Base-by-base conservation (phyloP, 1,140 invertebrate species). In the Chrysomallon squamiferum region DNA sequence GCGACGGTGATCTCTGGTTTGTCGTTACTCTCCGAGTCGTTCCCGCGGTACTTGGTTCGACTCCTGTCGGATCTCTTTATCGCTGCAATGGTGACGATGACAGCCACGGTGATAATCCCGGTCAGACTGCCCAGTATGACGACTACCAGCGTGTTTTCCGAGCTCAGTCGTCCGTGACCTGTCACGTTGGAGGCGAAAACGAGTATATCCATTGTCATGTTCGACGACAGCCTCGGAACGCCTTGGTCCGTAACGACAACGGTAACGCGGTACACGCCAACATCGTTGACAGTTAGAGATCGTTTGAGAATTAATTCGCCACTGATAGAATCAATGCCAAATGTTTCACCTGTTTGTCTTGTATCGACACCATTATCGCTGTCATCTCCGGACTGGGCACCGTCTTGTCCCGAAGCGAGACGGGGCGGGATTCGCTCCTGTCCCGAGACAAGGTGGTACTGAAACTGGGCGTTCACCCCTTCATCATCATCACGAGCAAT, bases 51-150 rank as follows among this genome's bases (percentile, higher is more conserved):
- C 22, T 38, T 33, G 30, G 32, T 59, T 35, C 35, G 32, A 9
- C 9, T 43, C n/a, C 35, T 25, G 58, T 72, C 71, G 3, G 66
- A 60, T 5, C 66, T 59, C n/a, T 66, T 52, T 32, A 72, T 72
- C 49, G 69, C 54, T 7, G 65, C 60, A 29, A 72, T 72, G 27
- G 71, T 72, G 52, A 72, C 60, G 35, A 72, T 69, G 56, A 72
- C 71, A 15, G 67, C 71, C n/a, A 72, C 67, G 22, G 71, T 69
- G 41, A 72, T 60, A 35, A 69, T 49, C 22, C 71, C 71, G 3
- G 71, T 72, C 52, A 72, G 49, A 30, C 59, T 60, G 32, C 71
- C 71, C 41, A 72, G 47, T 54, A 72, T 72, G 57, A 72, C 65
- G 59, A 72, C 71, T 20, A 72, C 67, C 29, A 69, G 30, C 7